Percentiles rank a stretch among this genome's conserved stretches.
Evolutionary conservation across 2,888 invertebrate species (phyloP).

Genomic region (Apomyelois bistriatella): DNA sequence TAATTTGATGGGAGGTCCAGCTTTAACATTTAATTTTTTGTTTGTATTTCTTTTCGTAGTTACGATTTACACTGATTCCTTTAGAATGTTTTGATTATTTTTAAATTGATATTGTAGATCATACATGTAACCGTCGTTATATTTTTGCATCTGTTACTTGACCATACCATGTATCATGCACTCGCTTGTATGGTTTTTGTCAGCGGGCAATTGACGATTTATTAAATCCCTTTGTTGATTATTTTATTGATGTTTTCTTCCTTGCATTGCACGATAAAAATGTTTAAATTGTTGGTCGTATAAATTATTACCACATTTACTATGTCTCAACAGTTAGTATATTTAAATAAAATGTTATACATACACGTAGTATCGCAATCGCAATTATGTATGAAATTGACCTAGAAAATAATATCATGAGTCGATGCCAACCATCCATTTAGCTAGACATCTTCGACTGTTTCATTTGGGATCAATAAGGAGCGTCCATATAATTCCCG

Average conservation of each 20-base stretch:
- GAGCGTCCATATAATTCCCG: slow-evolving; percentile 24
- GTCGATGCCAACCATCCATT: background rate
- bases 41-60: slow-evolving; percentile 8
- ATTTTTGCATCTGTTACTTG: slow-evolving; percentile 6
- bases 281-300: slow-evolving; percentile 40
- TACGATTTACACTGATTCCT: slow-evolving; percentile 15
- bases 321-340: background rate
- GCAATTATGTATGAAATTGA: no score
- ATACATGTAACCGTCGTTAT: slow-evolving; percentile 1
- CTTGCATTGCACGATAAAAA: slow-evolving; percentile 42
- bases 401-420: background rate
- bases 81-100: background rate
- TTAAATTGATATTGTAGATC: slow-evolving; percentile 6
- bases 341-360: background rate
- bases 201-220: slow-evolving; percentile 72
- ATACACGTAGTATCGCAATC: background rate
- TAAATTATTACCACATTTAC: no score
- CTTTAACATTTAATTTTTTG: slow-evolving; percentile 38
- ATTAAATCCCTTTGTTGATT: slow-evolving; percentile 64
- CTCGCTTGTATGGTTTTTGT: slow-evolving; percentile 64
- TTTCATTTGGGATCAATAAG: slow-evolving; percentile 25
- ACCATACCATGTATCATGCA: slow-evolving; percentile 29
- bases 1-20: slow-evolving; percentile 63
- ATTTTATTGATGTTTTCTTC: slow-evolving; percentile 61
- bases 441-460: background rate